Evolutionary conservation across 2,797 vertebrate species (phyloP).

Genomic region (Danio albolineatus): DNA sequence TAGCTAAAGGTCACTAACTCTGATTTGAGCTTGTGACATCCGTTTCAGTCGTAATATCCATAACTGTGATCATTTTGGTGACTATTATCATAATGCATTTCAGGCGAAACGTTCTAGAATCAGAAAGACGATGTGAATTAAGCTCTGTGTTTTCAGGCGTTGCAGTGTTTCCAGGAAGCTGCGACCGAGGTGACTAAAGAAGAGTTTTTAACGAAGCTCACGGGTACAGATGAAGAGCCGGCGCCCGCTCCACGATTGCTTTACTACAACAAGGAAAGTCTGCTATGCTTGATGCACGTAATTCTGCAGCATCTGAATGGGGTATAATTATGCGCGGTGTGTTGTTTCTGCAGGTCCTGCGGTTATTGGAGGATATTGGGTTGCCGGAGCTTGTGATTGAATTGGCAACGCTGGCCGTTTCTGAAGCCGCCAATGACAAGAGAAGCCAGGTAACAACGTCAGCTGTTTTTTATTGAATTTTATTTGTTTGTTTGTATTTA

Average conservation of each 20-base stretch:
- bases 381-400: slow-evolving; percentile 91
- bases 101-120: background rate
- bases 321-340: background rate
- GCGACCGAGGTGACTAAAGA: slow-evolving; percentile 91
- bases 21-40: too few species aligned
- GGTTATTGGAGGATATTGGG: slow-evolving; percentile 88
- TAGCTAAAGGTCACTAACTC: too few species aligned
- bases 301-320: background rate
- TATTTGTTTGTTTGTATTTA: too few species aligned
- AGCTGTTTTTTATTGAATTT: too few species aligned
- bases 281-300: background rate
- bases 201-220: slow-evolving; percentile 89
- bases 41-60: too few species aligned
- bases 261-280: slow-evolving; percentile 80
- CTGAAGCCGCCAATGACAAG: slow-evolving; percentile 84
- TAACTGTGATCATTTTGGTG: too few species aligned
- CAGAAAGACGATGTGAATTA: background rate
- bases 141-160: slow-evolving; percentile 76
- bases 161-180: slow-evolving; percentile 91
- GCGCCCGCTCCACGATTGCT: slow-evolving; percentile 80
- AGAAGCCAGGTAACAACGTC: slow-evolving; percentile 83
- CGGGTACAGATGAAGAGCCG: slow-evolving; percentile 80
- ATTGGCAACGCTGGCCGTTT: slow-evolving; percentile 85
- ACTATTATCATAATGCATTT: too few species aligned
- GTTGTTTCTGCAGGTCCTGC: slow-evolving; percentile 81